phyloP scores from a whole-genome alignment of 2,113 vertebrate genomes.

The Myotis yumanensis region DNA sequence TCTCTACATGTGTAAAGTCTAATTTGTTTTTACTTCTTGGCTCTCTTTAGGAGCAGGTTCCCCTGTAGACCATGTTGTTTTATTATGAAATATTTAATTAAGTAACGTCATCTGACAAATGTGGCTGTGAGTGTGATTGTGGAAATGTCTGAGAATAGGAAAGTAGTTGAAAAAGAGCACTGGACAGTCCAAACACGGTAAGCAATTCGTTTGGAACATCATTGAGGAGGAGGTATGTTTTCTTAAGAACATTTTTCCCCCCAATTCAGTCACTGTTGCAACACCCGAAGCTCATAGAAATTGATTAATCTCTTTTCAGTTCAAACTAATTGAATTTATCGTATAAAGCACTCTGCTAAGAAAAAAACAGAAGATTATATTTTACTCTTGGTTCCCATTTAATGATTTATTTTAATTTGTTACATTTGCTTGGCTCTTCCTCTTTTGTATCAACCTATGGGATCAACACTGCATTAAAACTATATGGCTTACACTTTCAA shows the following conservation, averaged over 20 bases:
- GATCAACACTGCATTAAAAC: neutral
- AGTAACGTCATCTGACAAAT: neutral
- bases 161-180: neutral
- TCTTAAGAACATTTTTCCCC: neutral
- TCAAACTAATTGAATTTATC: conserved; percentile 40
- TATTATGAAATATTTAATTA: conserved; percentile 55
- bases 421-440: neutral
- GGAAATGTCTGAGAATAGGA: neutral
- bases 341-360: neutral
- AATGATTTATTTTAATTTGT: neutral
- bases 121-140: neutral
- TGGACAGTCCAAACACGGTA: neutral
- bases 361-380: neutral
- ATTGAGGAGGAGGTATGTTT: neutral
- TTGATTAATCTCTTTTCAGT: conserved; percentile 36
- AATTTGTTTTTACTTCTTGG: neutral
- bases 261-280: neutral
- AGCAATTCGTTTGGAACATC: neutral
- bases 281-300: neutral
- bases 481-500: neutral
- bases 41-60: neutral
- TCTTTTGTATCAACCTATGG: neutral
- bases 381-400: neutral
- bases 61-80: neutral
- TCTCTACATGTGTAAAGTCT: conserved; percentile 20